Evolutionary conservation across 2,113 vertebrate genomes (phyloP), one percentile per base, ranked within the genome.

Genomic region (Poecilia latipinna): DNA sequence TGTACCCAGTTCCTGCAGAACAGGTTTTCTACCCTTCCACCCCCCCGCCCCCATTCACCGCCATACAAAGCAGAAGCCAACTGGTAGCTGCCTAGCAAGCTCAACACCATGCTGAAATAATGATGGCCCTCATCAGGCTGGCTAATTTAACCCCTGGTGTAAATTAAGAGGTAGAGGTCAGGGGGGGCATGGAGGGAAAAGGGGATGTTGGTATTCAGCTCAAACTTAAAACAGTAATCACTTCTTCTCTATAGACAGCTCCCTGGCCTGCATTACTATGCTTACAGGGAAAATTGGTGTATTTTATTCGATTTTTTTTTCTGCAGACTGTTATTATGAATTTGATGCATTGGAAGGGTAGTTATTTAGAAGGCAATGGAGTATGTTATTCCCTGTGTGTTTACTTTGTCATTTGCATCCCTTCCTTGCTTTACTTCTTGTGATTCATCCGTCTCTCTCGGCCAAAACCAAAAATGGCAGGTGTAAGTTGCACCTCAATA

Each of bases 81-180:
- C 37, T 5, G 65, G 78, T 35, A 60, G 57, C 65, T 57, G 70
- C 65, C 10, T 37, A 19, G 68, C 79, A 26, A 39, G 68, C 83
- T 12, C 71, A 75, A 79, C 82, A 72, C 65, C 76, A 68, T 62
- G 31, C 77, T 12, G 13, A 70, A 70, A 84, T 90, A 84, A 91
- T 86, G 86, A 84, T 31, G 70, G 77, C 70, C 81, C 87, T 85
- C 83, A 73, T 84, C 76, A 76, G 62, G 44, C 72, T 51, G 70
- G 74, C 73, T 90, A 86, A 90, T 88, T 87, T 74, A 86, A 88
- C 88, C 85, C 83, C 83, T 57, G 19, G 85, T 79, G 88, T 88
- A 81, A 87, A 89, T 79, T 66, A 65, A 84, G 78, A 80, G 77
- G 78, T 72, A 63, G 79, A 72, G 86, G 86, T 87, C 86, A 72